Evolutionary conservation across 2,113 vertebrate species (phyloP).

Genomic region (Atrichornis clamosus): DNA sequence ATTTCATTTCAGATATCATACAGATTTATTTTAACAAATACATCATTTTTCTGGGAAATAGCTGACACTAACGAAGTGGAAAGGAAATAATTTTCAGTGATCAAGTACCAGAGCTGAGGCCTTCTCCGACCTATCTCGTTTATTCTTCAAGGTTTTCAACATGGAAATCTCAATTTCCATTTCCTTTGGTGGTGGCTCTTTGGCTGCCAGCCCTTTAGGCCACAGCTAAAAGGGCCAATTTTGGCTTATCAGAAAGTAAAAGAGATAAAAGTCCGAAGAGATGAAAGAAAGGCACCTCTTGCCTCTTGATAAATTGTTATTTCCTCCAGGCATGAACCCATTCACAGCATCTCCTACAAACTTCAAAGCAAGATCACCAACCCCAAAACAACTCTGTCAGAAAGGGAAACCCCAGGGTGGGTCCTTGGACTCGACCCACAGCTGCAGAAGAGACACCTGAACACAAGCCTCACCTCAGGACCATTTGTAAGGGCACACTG

Average conservation of each 20-base stretch:
- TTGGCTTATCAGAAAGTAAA: neutral
- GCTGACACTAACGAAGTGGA: neutral
- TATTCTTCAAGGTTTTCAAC: neutral
- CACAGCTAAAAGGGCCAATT: neutral
- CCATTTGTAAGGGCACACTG: neutral
- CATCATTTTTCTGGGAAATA: neutral
- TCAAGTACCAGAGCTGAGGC: neutral
- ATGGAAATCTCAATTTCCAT: neutral
- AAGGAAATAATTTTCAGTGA: neutral
- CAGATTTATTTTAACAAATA: neutral
- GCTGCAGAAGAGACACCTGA: neutral
- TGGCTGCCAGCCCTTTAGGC: neutral
- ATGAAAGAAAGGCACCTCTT: neutral
- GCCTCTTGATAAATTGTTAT: fast-evolving
- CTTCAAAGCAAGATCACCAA: neutral
- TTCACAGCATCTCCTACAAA: neutral
- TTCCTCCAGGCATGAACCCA: neutral
- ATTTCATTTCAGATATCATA: neutral
- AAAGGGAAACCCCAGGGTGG: fast-evolving
- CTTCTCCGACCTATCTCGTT: neutral
- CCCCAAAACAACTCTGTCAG: neutral
- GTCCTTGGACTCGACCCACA: neutral
- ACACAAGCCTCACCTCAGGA: neutral
- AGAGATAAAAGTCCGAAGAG: neutral
- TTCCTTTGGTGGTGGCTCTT: neutral